A percentile compares a stretch with the other conserved stretches of the same genome.
Evolutionary conservation across 2,888 invertebrate genomes (phyloP).

Genomic region (Epistrophe eligans): DNA sequence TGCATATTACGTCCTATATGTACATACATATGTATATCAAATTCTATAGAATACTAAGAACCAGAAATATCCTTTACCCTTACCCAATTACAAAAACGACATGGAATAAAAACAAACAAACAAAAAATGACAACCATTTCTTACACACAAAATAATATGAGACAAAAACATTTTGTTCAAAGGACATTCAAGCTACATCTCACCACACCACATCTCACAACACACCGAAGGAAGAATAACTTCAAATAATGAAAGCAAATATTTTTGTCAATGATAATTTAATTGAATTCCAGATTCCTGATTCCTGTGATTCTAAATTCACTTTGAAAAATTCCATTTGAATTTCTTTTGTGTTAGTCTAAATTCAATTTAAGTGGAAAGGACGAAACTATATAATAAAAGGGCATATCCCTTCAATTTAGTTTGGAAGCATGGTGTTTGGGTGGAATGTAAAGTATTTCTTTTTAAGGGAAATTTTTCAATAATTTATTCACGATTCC

Average conservation of each 20-base stretch:
- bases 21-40: neutral
- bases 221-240: neutral
- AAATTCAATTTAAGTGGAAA: no score
- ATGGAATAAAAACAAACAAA: neutral
- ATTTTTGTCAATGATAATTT: neutral
- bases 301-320: neutral
- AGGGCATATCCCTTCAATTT: no score
- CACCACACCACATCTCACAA: neutral
- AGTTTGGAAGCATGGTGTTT: no score
- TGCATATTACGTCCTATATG: neutral
- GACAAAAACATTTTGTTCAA: neutral
- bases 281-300: neutral
- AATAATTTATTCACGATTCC: no score
- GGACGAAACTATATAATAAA: no score
- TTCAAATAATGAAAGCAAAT: neutral
- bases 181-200: neutral
- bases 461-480: no score
- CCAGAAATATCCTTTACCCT: neutral
- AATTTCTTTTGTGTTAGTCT: neutral
- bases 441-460: no score
- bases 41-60: neutral
- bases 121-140: neutral
- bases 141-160: neutral
- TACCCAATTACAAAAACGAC: neutral
- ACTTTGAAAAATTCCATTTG: conserved; percentile 3